These are phyloP conservation scores for Clanis bilineata DNA, from an alignment of 2,888 invertebrate species.

Conservation along the genomic window DNA sequence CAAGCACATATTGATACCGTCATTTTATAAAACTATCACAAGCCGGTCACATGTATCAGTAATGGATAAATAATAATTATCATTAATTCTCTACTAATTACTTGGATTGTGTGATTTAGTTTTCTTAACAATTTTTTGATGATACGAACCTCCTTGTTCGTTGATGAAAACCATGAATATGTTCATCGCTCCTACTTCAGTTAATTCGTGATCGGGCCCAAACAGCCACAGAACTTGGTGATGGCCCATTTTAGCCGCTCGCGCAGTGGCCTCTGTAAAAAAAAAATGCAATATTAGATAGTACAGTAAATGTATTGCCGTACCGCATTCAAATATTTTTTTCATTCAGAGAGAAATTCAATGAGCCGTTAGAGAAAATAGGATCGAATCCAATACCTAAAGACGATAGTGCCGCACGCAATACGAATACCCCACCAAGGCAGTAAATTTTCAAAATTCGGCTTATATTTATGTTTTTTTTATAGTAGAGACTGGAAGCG, in stretches of 20 bases:
- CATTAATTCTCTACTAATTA: neutral
- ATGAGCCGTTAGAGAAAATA: too few species aligned
- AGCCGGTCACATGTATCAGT: neutral
- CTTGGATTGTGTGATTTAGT: neutral
- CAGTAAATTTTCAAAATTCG: too few species aligned
- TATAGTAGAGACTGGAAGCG: too few species aligned
- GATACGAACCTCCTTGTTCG: conserved; percentile 90
- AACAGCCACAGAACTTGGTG: conserved; percentile 99
- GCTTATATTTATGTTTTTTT: too few species aligned
- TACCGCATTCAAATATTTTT: too few species aligned
- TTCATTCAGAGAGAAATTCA: too few species aligned
- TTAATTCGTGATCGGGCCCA: conserved; percentile 95
- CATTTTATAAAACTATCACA: conserved; percentile 14
- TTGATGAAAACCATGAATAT: conserved; percentile 94
- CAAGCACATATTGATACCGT: conserved; percentile 24
- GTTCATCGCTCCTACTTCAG: conserved; percentile 99
- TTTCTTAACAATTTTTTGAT: neutral
- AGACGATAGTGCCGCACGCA: too few species aligned
- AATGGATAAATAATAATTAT: neutral
- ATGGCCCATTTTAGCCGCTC: conserved; percentile 88
- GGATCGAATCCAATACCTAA: too few species aligned
- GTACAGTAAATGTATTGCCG: too few species aligned
- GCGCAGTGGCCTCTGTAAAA: conserved; percentile 86
- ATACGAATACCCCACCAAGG: too few species aligned
- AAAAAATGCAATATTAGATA: conserved; percentile 17